phyloP scores from a whole-genome alignment of 2,797 vertebrate genomes.

The Sphenopsis melanotis region DNA sequence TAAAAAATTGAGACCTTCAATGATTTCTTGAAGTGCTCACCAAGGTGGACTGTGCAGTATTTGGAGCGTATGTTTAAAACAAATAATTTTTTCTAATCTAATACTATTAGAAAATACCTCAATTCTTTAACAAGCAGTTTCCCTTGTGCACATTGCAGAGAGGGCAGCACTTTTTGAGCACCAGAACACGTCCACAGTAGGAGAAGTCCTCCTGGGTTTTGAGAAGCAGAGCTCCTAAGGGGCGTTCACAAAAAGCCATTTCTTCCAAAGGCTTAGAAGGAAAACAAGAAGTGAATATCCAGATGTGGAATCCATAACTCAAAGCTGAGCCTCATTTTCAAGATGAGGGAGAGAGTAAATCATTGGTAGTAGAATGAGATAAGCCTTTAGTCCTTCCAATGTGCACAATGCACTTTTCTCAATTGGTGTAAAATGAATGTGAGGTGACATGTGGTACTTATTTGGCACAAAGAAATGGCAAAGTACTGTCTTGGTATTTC shows the following conservation, averaged over 20 bases:
- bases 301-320: neutral
- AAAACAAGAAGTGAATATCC: neutral
- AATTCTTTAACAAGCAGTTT: neutral
- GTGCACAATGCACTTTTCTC: neutral
- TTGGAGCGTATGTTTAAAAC: neutral
- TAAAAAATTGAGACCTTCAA: neutral
- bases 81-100: neutral
- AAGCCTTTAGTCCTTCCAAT: neutral
- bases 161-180: neutral
- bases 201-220: neutral
- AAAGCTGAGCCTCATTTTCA: neutral
- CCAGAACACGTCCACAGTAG: neutral
- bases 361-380: neutral
- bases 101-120: rapidly evolving
- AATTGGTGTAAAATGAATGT: neutral
- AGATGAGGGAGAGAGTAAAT: neutral
- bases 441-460: neutral
- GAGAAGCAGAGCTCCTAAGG: neutral
- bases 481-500: neutral
- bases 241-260: neutral
- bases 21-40: neutral
- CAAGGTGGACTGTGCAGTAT: rapidly evolving
- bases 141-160: rapidly evolving
- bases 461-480: neutral
- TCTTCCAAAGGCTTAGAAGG: neutral